A percentile compares a stretch with the other conserved stretches of the same genome.
Conservation (phyloP, 2,113 vertebrate species). For the Bungarus multicinctus region DNA sequence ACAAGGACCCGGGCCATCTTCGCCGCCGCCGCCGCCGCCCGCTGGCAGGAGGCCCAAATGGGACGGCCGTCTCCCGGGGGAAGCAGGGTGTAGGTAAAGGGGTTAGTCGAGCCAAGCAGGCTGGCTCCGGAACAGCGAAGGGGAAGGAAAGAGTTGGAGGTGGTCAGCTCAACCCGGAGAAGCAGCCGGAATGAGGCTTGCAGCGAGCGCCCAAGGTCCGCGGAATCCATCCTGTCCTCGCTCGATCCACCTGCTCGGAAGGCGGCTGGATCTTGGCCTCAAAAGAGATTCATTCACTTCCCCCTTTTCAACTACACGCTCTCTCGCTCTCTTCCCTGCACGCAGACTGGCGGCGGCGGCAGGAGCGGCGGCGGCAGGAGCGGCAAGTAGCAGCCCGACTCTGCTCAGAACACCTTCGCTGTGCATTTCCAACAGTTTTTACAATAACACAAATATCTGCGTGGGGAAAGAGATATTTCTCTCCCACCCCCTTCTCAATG, state of each 20-base stretch:
- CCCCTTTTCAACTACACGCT: background rate
- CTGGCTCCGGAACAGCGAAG: background rate
- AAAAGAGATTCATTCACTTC: background rate
- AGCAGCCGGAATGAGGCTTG: background rate
- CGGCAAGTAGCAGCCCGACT: slow-evolving; percentile 2
- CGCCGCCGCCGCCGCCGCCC: background rate
- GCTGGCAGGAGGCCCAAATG: slow-evolving; percentile 2
- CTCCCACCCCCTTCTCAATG: background rate
- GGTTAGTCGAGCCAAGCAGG: background rate
- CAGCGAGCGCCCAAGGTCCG: background rate
- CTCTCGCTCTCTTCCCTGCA: slow-evolving; percentile 21
- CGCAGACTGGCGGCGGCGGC: slow-evolving; percentile 12
- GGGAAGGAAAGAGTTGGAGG: background rate
- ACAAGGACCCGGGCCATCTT: background rate
- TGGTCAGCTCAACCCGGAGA: background rate
- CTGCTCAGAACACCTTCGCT: slow-evolving; percentile 28
- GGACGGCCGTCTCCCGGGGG: background rate
- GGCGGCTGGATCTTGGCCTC: slow-evolving; percentile 19
- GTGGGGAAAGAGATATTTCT: slow-evolving; percentile 45
- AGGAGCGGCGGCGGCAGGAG: background rate
- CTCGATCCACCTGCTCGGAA: slow-evolving; percentile 19
- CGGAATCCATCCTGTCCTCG: slow-evolving; percentile 14
- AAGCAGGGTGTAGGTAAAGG: background rate
- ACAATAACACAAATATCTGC: slow-evolving; percentile 57
- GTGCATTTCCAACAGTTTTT: slow-evolving; percentile 49